Evolutionary conservation across 2,888 invertebrate genomes (phyloP).

Genomic region (Parnassius smintheus): DNA sequence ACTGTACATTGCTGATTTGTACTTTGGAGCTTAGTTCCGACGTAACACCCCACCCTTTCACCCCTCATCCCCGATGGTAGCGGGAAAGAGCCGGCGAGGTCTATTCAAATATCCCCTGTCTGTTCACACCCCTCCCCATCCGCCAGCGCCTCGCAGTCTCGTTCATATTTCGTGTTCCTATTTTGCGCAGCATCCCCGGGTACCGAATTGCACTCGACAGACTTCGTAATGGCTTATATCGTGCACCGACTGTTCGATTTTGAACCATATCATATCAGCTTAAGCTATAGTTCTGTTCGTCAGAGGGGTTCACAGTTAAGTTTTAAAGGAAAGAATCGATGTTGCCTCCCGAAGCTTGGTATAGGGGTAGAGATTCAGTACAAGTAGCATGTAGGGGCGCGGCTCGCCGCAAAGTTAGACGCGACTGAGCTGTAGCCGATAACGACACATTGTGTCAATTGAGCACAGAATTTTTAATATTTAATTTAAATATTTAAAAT

Average conservation of each 20-base stretch:
- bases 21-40: slow-evolving; percentile 68
- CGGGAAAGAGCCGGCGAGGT: slow-evolving; percentile 69
- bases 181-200: slow-evolving; percentile 83
- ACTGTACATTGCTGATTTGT: slow-evolving; percentile 73
- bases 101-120: slow-evolving; percentile 78
- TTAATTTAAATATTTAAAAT: slow-evolving; percentile 32
- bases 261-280: slow-evolving; percentile 30
- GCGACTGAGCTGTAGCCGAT: slow-evolving; percentile 74
- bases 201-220: slow-evolving; percentile 75
- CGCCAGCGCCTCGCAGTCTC: slow-evolving; percentile 81
- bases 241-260: slow-evolving; percentile 32
- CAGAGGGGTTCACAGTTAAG: slow-evolving; percentile 37
- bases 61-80: slow-evolving; percentile 46
- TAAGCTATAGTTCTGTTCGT: slow-evolving; percentile 40
- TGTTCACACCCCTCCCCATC: slow-evolving; percentile 74
- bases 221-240: slow-evolving; percentile 61
- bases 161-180: slow-evolving; percentile 81
- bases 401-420: slow-evolving; percentile 81
- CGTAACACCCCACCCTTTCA: slow-evolving; percentile 68
- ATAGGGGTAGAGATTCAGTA: slow-evolving; percentile 81
- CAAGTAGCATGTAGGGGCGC: slow-evolving; percentile 80
- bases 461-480: slow-evolving; percentile 44
- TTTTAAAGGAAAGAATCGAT: slow-evolving; percentile 38
- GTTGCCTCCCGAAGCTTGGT: slow-evolving; percentile 73
- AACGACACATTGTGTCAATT: slow-evolving; percentile 64